Evolutionary conservation across 2,797 vertebrate genomes (phyloP).

Genomic region (Rhyacichthys aspro): DNA sequence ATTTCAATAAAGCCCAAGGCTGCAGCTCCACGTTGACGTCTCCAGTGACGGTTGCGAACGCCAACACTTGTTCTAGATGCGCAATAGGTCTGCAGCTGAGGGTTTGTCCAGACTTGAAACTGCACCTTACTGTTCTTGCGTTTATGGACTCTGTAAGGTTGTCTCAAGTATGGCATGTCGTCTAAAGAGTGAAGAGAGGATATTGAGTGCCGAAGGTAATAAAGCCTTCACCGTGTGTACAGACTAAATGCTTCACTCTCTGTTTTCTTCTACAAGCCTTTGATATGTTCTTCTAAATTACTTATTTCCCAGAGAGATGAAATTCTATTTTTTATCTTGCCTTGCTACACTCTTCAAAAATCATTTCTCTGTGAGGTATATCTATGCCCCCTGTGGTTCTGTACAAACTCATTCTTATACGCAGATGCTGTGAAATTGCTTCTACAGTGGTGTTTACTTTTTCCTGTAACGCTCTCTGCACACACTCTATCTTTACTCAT

Average conservation of each 20-base stretch:
- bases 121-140: background rate
- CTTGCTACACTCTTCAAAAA: conserved; percentile 7
- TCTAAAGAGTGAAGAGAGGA: background rate
- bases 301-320: conserved; percentile 8
- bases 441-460: conserved; percentile 51
- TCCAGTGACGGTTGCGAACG: background rate
- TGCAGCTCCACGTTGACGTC: background rate
- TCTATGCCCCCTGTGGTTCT: conserved; percentile 30
- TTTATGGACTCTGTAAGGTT: conserved; percentile 23
- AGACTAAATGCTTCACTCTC: conserved; percentile 7
- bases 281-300: conserved; percentile 30
- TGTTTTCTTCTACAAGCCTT: conserved; percentile 10
- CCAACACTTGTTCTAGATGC: background rate
- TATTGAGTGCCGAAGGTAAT: conserved; percentile 14
- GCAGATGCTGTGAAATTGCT: conserved; percentile 67
- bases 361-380: conserved; percentile 29
- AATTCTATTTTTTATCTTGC: conserved; percentile 7
- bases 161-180: background rate
- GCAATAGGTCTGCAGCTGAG: conserved; percentile 11
- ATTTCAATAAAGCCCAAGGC: background rate
- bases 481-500: conserved; percentile 5
- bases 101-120: conserved; percentile 6
- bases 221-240: conserved; percentile 5
- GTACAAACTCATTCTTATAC: conserved; percentile 43
- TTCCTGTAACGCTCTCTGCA: conserved; percentile 15